These are phyloP conservation scores for Iphiclides podalirius DNA, from an alignment of 2,888 invertebrate species.

Conservation along the genomic window DNA sequence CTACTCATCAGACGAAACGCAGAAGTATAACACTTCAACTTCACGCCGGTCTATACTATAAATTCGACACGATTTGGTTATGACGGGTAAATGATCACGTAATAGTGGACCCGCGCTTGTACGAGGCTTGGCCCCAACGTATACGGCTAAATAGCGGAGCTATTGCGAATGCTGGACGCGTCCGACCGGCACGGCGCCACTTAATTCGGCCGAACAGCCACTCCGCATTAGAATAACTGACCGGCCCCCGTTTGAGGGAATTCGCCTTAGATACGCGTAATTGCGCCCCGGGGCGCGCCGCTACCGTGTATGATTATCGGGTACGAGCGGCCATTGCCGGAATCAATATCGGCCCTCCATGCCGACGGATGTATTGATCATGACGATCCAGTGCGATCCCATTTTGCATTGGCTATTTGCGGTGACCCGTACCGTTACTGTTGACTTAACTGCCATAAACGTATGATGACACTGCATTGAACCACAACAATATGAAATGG, in stretches of 20 bases:
- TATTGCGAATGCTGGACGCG: constrained; percentile 19
- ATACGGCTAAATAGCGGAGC: no score
- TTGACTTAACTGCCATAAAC: no score
- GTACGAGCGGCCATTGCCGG: constrained; percentile 29
- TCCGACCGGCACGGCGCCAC: constrained; percentile 8
- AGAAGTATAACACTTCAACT: no score
- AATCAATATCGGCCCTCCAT: constrained; percentile 35
- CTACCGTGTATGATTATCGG: constrained; percentile 31
- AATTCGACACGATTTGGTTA: no score
- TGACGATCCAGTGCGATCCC: constrained; percentile 4
- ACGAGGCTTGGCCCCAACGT: no score
- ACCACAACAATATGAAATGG: no score
- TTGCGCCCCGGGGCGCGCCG: constrained; percentile 33
- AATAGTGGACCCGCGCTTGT: no score
- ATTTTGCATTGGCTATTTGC: constrained; percentile 4
- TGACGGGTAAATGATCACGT: no score
- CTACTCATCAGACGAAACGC: no score
- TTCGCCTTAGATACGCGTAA: constrained; percentile 35
- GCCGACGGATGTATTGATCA: constrained; percentile 15
- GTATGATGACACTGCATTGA: no score
- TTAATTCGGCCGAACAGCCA: constrained; percentile 16
- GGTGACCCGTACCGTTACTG: neutral
- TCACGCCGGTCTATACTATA: no score
- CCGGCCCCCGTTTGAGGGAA: constrained; percentile 31
- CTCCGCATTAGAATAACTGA: constrained; percentile 28